Evolutionary conservation across 2,888 invertebrate species (phyloP).

Genomic region (Drepanosiphum platanoidis): DNA sequence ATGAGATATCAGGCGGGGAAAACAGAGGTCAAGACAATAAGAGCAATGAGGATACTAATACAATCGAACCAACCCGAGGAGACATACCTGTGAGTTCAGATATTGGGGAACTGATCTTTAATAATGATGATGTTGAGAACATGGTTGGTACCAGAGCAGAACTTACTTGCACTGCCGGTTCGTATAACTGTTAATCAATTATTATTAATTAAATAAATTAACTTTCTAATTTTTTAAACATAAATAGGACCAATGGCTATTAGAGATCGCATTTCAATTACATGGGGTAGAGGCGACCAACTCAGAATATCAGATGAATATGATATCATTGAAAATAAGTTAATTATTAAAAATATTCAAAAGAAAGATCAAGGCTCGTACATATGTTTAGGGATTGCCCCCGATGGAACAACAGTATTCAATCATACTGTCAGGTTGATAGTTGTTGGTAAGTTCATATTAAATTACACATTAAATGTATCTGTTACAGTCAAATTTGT

Average conservation of each 20-base stretch:
- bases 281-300: constrained; percentile 51
- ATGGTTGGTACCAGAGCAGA: constrained; percentile 53
- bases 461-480: no score
- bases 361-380: constrained; percentile 76
- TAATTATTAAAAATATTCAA: constrained; percentile 43
- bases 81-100: constrained; percentile 63
- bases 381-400: constrained; percentile 74
- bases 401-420: constrained; percentile 70
- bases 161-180: constrained; percentile 63
- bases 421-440: constrained; percentile 68
- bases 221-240: background rate
- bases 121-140: constrained; percentile 63
- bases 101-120: constrained; percentile 63
- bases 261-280: constrained; percentile 24
- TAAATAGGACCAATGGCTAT: background rate
- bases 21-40: background rate
- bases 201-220: background rate
- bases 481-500: no score
- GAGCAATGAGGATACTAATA: constrained; percentile 14
- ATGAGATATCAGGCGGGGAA: constrained; percentile 28
- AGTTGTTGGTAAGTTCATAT: constrained; percentile 63
- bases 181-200: background rate
- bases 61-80: constrained; percentile 59
- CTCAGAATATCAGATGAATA: constrained; percentile 32
- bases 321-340: constrained; percentile 23